Percentiles rank a stretch among this genome's conserved stretches.
Evolutionary conservation across 2,888 invertebrate species (phyloP).

Genomic region (Polymixis flavicincta): DNA sequence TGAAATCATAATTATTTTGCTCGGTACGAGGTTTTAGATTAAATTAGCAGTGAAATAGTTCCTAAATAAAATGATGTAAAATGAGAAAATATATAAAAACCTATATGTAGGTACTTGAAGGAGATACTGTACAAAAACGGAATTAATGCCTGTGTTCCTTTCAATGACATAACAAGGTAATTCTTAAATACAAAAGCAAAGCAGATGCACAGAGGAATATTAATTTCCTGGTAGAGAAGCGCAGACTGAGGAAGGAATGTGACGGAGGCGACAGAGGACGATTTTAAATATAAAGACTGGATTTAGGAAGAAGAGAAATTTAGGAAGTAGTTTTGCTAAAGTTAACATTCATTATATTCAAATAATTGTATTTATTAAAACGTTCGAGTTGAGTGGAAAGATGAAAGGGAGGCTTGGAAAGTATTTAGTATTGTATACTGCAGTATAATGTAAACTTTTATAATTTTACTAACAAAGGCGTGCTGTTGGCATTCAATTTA

Average conservation of each 20-base stretch:
- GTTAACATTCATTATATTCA: background rate
- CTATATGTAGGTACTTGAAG: too few relatives aligned
- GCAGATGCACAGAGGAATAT: constrained; percentile 16
- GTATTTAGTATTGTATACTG: too few relatives aligned
- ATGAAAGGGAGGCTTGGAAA: background rate
- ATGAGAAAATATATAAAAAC: too few relatives aligned
- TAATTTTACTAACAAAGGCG: background rate
- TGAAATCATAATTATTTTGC: background rate
- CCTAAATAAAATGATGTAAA: background rate
- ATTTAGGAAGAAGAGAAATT: background rate
- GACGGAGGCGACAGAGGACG: constrained; percentile 15
- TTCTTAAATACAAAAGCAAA: background rate
- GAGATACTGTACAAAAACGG: background rate
- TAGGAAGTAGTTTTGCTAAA: background rate
- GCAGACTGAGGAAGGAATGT: constrained; percentile 14
- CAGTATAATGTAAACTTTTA: too few relatives aligned
- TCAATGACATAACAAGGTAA: background rate
- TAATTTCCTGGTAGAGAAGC: constrained; percentile 52
- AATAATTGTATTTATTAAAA: background rate
- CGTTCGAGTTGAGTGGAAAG: too few relatives aligned
- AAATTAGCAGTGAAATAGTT: background rate
- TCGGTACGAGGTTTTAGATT: background rate
- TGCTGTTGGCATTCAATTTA: background rate
- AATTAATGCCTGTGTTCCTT: background rate
- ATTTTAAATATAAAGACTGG: background rate